Base-by-base conservation (phyloP, 2,888 invertebrate genomes). In the Drosophila parthenogenetica region DNA sequence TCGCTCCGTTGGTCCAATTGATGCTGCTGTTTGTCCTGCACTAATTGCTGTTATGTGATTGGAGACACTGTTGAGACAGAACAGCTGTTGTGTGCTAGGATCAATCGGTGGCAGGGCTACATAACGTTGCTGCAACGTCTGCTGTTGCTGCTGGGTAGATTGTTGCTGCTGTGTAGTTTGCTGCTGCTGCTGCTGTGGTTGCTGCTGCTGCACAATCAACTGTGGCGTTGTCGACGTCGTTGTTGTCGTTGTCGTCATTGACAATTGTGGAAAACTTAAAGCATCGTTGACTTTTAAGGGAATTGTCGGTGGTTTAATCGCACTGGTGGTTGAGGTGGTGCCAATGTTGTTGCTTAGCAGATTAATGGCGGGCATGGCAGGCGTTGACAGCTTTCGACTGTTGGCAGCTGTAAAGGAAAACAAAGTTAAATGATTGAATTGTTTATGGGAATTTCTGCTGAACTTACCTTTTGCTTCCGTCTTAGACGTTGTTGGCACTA, bases 1-100 rank as follows among this genome's bases (percentile, higher is more conserved):
- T 3, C 92, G 87, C 69, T 92, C 92, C 77, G 92, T 89, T n/a
- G 92, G 91, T 1, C 91, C 91, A 42, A 92, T 85, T 2, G 92
- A 90, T 0, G 92, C 92, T 0, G 92, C 90, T 2, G 92, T 92
- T 69, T 92, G 92, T 2, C 89, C 90, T 2, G 92, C 90, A 77
- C 90, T 91, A 40, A 93, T 91, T 37, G 92, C 92, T 3, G 92
- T 92, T n/a, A 92, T 92, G 71, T 92, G 92, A 85, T 92, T 93
- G 42, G 91, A 92, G 2, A 92, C 77, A 3, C 92, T 92, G 66
- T 92, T 92, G 11, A 93, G 81, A 25, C 92, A 92, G 66, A 92
- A 92, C 37, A 92, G 64, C 65, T 92, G 92, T 57, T 92, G 92
- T 25, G 91, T 91, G n/a, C 83, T 82, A 3, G 87, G 89, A 81